Conservation (phyloP, 1,140 invertebrate genomes). For the Drosophila sproati region DNA sequence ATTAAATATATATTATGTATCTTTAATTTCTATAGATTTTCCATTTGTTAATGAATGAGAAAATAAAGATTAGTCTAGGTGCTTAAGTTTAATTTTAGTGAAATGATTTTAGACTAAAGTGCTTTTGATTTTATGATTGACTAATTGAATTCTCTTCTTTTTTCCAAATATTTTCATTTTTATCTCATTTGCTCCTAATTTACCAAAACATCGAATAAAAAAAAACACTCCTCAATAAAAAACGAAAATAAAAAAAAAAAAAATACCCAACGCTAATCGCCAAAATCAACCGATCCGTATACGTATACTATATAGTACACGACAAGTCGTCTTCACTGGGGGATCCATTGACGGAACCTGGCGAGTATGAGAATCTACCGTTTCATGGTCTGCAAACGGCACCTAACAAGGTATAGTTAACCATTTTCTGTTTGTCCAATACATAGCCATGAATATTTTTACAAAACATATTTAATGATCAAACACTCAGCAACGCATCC, state of each 20-base stretch:
- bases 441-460: slow-evolving; percentile 22
- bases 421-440: slow-evolving; percentile 2
- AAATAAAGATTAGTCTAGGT: slow-evolving; percentile 24
- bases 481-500: slow-evolving; percentile 11
- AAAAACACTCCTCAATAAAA: slow-evolving; percentile 16
- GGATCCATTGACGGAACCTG: slow-evolving; percentile 86
- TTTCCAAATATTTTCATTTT: slow-evolving; percentile 50
- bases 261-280: slow-evolving; percentile 48
- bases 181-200: slow-evolving; percentile 50
- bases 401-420: slow-evolving; percentile 92
- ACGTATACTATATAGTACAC: slow-evolving; percentile 75
- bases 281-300: slow-evolving; percentile 59
- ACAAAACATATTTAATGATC: slow-evolving; percentile 20
- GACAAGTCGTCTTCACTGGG: slow-evolving; percentile 84
- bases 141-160: slow-evolving; percentile 38
- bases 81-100: slow-evolving; percentile 47
- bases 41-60: background rate
- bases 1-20: slow-evolving; percentile 3
- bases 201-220: slow-evolving; percentile 32
- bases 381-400: slow-evolving; percentile 96
- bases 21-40: slow-evolving; percentile 31
- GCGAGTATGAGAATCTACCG: slow-evolving; percentile 96
- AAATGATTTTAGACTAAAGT: slow-evolving; percentile 30
- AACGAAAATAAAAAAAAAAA: slow-evolving; percentile 32
- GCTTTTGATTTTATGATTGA: slow-evolving; percentile 45